A percentile compares a stretch with the other conserved stretches of the same genome.
These are phyloP conservation scores for Caerostris darwini DNA, from an alignment of 1,140 invertebrate species.

Conservation along the genomic window DNA sequence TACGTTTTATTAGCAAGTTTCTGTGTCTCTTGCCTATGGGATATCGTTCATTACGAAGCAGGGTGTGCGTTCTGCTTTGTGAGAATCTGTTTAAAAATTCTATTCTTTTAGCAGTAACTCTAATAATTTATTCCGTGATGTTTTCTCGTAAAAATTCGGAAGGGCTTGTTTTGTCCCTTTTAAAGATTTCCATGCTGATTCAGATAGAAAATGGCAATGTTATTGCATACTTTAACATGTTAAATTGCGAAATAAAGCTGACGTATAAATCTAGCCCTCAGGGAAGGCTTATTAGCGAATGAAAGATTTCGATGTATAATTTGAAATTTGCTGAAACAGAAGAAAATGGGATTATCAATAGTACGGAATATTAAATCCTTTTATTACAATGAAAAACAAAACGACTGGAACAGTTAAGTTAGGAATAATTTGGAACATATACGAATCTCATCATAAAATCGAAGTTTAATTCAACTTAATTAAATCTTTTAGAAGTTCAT, in stretches of 20 bases:
- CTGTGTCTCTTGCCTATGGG: neutral
- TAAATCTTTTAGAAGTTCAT: too few relatives aligned
- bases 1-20: slow-evolving; percentile 28
- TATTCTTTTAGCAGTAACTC: slow-evolving; percentile 15
- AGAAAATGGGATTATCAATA: too few relatives aligned
- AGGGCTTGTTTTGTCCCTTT: neutral
- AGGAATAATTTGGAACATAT: too few relatives aligned
- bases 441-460: too few relatives aligned
- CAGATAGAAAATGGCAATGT: neutral
- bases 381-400: too few relatives aligned
- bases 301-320: neutral
- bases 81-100: slow-evolving; percentile 26
- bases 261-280: neutral
- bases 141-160: slow-evolving; percentile 11
- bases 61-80: neutral
- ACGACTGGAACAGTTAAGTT: too few relatives aligned
- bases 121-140: slow-evolving; percentile 28
- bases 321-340: neutral
- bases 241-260: neutral
- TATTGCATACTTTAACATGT: neutral
- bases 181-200: neutral
- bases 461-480: too few relatives aligned
- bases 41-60: neutral
- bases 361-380: too few relatives aligned
- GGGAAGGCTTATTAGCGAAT: slow-evolving; percentile 4